Conservation (phyloP, 2,888 invertebrate genomes). For the Tuta absoluta region DNA sequence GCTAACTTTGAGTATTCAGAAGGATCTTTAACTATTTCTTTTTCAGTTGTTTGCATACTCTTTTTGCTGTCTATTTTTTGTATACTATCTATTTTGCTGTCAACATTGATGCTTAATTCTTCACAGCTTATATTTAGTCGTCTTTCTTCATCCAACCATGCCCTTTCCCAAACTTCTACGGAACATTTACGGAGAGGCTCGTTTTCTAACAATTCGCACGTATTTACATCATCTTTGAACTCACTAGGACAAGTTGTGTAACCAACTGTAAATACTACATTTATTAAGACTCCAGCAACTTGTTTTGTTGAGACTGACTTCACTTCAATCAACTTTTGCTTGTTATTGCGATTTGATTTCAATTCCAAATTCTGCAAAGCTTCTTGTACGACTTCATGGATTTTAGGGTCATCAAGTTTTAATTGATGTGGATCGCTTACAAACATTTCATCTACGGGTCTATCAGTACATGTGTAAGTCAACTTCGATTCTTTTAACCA, state of each 20-base stretch:
- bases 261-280: constrained; percentile 81
- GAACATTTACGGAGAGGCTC: constrained; percentile 55
- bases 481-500: constrained; percentile 55
- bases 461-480: constrained; percentile 54
- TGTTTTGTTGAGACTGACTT: constrained; percentile 72
- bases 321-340: constrained; percentile 64
- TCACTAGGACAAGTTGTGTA: constrained; percentile 76
- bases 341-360: constrained; percentile 56
- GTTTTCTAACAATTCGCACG: constrained; percentile 53
- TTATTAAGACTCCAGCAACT: constrained; percentile 79
- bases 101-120: constrained; percentile 31
- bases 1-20: constrained; percentile 42
- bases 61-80: constrained; percentile 23
- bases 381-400: constrained; percentile 58
- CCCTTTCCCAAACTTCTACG: constrained; percentile 77
- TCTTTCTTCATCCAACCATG: constrained; percentile 78
- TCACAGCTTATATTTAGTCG: constrained; percentile 62
- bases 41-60: not conserved
- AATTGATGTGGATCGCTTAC: constrained; percentile 35
- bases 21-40: constrained; percentile 25
- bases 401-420: constrained; percentile 43
- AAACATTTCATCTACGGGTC: constrained; percentile 52
- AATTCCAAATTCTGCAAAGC: constrained; percentile 64
- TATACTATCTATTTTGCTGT: not conserved
- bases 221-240: constrained; percentile 42